Evolutionary conservation across 1,140 invertebrate species (phyloP), one percentile per base, ranked within the genome.

Genomic region (Magallana ariakensis): DNA sequence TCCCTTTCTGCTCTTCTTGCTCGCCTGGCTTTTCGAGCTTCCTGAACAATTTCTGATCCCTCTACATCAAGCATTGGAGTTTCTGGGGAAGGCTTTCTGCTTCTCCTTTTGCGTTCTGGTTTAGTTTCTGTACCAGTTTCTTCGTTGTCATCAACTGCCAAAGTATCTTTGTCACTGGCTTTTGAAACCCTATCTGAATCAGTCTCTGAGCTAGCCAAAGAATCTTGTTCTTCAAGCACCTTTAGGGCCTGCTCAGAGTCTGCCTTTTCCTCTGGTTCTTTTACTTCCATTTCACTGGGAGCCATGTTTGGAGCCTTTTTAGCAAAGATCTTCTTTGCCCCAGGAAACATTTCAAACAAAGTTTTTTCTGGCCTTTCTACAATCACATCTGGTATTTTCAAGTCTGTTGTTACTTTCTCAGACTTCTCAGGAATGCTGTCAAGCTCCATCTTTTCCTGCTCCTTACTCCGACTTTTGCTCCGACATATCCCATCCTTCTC

Each of bases 1-100:
- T 87, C 83, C 19, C 83, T 84, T 26, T 84, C 82, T 22, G 82
- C 82, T 57, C 82, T 57, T 60, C 82, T 8, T 33, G 53, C 26
- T 84, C 26, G 82, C 55, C 82, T 57, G 15, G 82, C 82, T 60
- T 60, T 84, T 60, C 82, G n/a, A 7, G 82, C 82, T 60, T 84
- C 82, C 19, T 84, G 82, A 7, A 84, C 82, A 56, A 26, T 58
- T 33, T 84, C 82, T 56, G 82, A 84, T 60, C 58, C 82, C 54
- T 84, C 82, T 10, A 60, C 55, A 84, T 84, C 57, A 16, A 56
- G 82, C 13, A 11, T 58, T 15, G 82, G 56, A 54, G 56, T 84
- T 6, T 84, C 82, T 84, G 82, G 82, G 15, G 82, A 84, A 8
- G 57, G 55, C 15, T 58, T 60, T 60, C 26, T 84, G 82, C 82